Conservation (phyloP, 2,113 vertebrate genomes). For the Colossoma macropomum region DNA sequence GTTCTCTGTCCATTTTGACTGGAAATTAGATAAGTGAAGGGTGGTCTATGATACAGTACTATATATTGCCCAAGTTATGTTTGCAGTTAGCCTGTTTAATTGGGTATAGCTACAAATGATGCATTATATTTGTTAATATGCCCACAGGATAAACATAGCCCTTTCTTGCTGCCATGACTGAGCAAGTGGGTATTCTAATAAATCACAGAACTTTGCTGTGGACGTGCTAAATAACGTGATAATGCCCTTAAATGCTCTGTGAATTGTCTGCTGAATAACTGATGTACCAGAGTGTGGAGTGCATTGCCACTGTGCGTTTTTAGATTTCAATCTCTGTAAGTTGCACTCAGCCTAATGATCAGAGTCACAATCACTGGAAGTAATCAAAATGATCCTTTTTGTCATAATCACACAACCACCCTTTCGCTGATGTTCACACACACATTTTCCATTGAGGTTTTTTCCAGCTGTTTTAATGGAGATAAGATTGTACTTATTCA, state of each 20-base stretch:
- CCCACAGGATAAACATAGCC: not conserved
- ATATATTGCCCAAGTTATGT: not conserved
- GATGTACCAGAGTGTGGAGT: not conserved
- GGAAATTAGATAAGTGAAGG: too few species aligned
- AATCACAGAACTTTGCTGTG: slow-evolving; percentile 8
- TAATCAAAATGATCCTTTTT: slow-evolving; percentile 6
- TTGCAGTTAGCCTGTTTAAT: not conserved
- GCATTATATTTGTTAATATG: not conserved
- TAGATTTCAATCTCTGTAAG: slow-evolving; percentile 12
- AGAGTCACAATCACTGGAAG: not conserved
- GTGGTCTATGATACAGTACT: too few species aligned
- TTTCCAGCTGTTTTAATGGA: not conserved
- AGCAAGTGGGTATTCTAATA: not conserved
- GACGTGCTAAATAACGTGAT: not conserved
- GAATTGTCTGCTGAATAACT: not conserved
- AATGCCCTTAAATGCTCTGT: not conserved
- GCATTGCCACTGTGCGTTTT: not conserved
- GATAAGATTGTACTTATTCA: not conserved
- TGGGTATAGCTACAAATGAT: not conserved
- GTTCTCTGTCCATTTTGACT: too few species aligned
- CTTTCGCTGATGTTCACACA: not conserved
- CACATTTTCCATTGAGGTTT: not conserved
- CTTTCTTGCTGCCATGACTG: not conserved
- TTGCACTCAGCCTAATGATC: slow-evolving; percentile 14
- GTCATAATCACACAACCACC: not conserved